Evolutionary conservation across 2,797 vertebrate species (phyloP), one percentile per base, ranked within the genome.

Genomic region (Hypotaenidia okinawae): DNA sequence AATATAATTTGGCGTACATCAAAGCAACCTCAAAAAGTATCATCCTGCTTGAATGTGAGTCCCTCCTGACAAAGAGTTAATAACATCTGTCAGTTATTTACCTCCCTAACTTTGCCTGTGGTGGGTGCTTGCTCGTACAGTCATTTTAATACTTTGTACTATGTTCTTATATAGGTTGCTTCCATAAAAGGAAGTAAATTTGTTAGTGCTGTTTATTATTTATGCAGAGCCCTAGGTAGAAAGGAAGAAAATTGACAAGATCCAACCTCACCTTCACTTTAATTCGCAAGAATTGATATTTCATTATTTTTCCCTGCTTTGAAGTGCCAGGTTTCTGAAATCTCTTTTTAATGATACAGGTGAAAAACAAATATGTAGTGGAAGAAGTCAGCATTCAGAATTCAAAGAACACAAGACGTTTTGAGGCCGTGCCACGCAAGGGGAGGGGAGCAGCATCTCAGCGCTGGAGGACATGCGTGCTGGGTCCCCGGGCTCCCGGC

Each of bases 281-380:
- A 70, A 73, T 92, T 95, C 32, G 6, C 59, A n/a, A 23, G 33
- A 67, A 84, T 67, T 37, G 32, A 62, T 1, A 5, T 78, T 90
- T 87, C 72, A 23, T 92, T 69, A 62, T 59, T 39, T 81, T 15
- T 10, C 19, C 24, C 33, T 10, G 9, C 49, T 97, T 96, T 96
- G 96, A 95, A 96, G 91, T 91, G 82, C 49, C 57, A 66, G 58
- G 14, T 76, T 78, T 94, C 85, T 86, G 49, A 80, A 90, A 85
- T 72, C 37, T 81, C 59, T 90, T 85, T 89, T 54, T 85, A 82
- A 73, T 25, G 58, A 62, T n/a, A 45, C 15, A 45, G 74, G 43
- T 74, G 68, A 68, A 67, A 88, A 91, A 77, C 39, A 92, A 84
- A 75, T 32, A 17, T 0, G 1, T 6, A 64, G 84, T 16, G 58